Evolutionary conservation across 2,888 invertebrate species (phyloP).

Genomic region (Dolomedes plantarius): DNA sequence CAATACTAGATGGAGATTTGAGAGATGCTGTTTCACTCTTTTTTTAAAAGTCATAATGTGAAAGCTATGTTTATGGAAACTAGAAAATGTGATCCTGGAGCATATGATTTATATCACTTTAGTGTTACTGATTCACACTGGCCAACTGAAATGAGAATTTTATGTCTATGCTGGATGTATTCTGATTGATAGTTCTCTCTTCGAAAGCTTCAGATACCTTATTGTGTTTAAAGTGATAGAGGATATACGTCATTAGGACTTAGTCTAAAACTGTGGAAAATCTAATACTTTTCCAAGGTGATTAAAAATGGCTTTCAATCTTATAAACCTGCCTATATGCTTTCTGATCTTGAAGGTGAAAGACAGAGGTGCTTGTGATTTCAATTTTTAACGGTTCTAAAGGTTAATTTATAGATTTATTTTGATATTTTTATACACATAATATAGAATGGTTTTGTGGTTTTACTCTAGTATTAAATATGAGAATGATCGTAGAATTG

Average conservation of each 20-base stretch:
- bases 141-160: conserved; percentile 92
- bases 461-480: too few relatives aligned
- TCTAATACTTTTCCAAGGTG: conserved; percentile 3
- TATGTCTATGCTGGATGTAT: conserved; percentile 93
- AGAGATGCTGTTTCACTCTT: conserved; percentile 83
- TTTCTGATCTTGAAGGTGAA: conserved; percentile 15
- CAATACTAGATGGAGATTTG: conserved; percentile 83
- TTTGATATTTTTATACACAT: too few relatives aligned
- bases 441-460: too few relatives aligned
- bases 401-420: too few relatives aligned
- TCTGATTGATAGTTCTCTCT: conserved; percentile 94
- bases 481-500: too few relatives aligned
- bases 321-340: conserved; percentile 48
- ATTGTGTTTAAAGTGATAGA: conserved; percentile 91
- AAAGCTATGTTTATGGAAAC: conserved; percentile 95
- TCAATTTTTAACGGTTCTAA: too few relatives aligned
- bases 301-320: neutral
- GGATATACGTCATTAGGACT: conserved; percentile 81
- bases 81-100: conserved; percentile 90
- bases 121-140: conserved; percentile 89
- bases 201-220: conserved; percentile 86
- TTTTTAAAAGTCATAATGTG: conserved; percentile 80
- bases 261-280: conserved; percentile 21
- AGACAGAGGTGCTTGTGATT: conserved; percentile 15
- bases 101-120: conserved; percentile 82